A percentile compares a stretch with the other conserved stretches of the same genome.
These are phyloP conservation scores for Eleutherodactylus coqui DNA, from an alignment of 2,797 vertebrate genomes.

Conservation along the genomic window DNA sequence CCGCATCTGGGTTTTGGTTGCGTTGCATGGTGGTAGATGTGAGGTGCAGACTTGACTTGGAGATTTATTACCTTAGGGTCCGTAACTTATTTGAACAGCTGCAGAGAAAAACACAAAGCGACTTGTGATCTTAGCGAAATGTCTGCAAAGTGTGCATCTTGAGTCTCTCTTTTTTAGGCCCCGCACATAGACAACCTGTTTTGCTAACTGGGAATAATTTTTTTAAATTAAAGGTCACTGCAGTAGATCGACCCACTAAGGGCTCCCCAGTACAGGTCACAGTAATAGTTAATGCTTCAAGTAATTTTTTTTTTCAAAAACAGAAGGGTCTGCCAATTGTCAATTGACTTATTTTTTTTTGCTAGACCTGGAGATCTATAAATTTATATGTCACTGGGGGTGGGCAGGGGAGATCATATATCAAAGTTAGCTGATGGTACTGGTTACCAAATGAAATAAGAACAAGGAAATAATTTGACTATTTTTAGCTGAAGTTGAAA, in stretches of 20 bases:
- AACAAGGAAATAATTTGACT: conserved; percentile 31
- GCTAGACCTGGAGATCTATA: conserved; percentile 43
- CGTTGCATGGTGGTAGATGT: conserved; percentile 67
- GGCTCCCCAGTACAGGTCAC: conserved; percentile 69
- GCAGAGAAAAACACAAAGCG: conserved; percentile 71
- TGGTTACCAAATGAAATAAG: conserved; percentile 35
- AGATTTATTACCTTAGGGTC: conserved; percentile 73
- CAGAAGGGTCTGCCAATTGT: conserved; percentile 61
- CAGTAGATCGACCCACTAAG: conserved; percentile 77
- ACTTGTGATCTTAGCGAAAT: conserved; percentile 66
- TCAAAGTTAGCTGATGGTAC: conserved; percentile 56
- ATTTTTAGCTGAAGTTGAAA: conserved; percentile 25
- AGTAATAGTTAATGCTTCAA: conserved; percentile 64
- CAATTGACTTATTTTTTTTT: conserved; percentile 39
- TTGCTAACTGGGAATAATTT: conserved; percentile 83
- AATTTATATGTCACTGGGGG: conserved; percentile 33
- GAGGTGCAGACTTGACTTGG: conserved; percentile 68
- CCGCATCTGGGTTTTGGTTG: conserved; percentile 75
- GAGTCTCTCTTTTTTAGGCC: conserved; percentile 65
- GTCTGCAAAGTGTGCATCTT: conserved; percentile 69
- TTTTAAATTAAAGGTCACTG: conserved; percentile 83
- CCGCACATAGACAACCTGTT: conserved; percentile 76
- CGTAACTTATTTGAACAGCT: conserved; percentile 79
- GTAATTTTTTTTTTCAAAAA: conserved; percentile 61
- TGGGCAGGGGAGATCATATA: conserved; percentile 40